phyloP scores from a whole-genome alignment of 1,140 invertebrate genomes.

The Arctopsyche grandis region DNA sequence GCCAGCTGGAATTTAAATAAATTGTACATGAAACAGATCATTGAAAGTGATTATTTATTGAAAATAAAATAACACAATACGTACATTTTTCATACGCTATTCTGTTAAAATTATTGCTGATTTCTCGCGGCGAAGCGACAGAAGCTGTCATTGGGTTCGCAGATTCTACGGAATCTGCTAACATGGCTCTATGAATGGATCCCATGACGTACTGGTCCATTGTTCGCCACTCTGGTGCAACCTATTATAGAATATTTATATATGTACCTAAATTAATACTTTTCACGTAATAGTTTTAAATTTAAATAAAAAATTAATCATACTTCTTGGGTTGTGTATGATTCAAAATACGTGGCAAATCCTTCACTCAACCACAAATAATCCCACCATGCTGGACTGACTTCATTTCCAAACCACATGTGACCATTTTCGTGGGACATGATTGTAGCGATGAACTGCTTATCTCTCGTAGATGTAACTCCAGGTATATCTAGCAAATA shows the following conservation, averaged over 20 bases:
- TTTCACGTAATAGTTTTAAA: neutral
- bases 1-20: slow-evolving; percentile 61
- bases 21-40: neutral
- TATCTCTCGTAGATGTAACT: slow-evolving; percentile 60
- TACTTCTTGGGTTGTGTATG: slow-evolving; percentile 64
- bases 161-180: slow-evolving; percentile 71
- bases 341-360: slow-evolving; percentile 72
- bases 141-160: slow-evolving; percentile 81
- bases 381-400: slow-evolving; percentile 68
- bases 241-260: slow-evolving; percentile 8
- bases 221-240: slow-evolving; percentile 73
- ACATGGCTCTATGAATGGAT: slow-evolving; percentile 72
- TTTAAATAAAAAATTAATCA: neutral
- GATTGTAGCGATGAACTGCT: slow-evolving; percentile 65
- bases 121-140: slow-evolving; percentile 77
- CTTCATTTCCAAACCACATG: slow-evolving; percentile 79
- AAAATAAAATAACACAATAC: neutral
- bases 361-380: slow-evolving; percentile 75
- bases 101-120: slow-evolving; percentile 80
- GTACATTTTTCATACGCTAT: slow-evolving; percentile 75
- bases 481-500: slow-evolving; percentile 59
- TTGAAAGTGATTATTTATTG: neutral
- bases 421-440: slow-evolving; percentile 74
- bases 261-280: neutral
- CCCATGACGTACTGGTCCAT: slow-evolving; percentile 82